Percentiles rank a stretch among this genome's conserved stretches.
Conservation (phyloP, 2,797 vertebrate genomes). For the Capromys pilorides region DNA sequence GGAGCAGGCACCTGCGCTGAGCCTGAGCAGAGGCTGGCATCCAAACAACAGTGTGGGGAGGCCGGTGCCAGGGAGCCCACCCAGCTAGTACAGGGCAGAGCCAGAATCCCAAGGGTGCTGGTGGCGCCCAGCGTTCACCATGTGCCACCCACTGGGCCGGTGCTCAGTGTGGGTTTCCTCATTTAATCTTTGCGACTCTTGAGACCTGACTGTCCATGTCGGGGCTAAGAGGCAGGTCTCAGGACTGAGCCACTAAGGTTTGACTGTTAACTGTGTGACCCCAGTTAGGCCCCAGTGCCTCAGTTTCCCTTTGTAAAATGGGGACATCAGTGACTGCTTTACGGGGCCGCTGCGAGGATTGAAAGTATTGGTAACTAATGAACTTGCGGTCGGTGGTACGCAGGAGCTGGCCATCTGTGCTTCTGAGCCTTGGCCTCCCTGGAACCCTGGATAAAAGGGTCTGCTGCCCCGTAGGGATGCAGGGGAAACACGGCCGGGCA, state of each 20-base stretch:
- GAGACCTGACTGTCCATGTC: neutral
- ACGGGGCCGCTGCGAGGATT: neutral
- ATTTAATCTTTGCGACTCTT: neutral
- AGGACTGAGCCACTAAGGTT: neutral
- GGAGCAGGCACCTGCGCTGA: neutral
- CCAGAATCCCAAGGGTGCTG: neutral
- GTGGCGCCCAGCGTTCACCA: fast-evolving
- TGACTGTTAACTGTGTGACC: neutral
- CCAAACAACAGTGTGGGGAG: neutral
- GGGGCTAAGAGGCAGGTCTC: neutral
- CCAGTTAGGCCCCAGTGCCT: neutral
- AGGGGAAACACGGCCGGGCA: neutral
- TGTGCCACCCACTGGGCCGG: neutral
- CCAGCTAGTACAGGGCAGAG: neutral
- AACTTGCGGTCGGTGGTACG: neutral
- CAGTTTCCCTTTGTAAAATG: neutral
- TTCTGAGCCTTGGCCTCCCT: neutral
- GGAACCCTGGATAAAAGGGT: neutral
- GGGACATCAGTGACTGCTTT: neutral
- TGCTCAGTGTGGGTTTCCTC: neutral
- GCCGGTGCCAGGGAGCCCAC: neutral
- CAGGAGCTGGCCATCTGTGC: neutral
- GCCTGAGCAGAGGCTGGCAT: neutral
- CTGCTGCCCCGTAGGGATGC: neutral
- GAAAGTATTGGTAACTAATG: neutral